Evolutionary conservation across 2,113 vertebrate species (phyloP), one percentile per base, ranked within the genome.

Genomic region (Abramis brama): DNA sequence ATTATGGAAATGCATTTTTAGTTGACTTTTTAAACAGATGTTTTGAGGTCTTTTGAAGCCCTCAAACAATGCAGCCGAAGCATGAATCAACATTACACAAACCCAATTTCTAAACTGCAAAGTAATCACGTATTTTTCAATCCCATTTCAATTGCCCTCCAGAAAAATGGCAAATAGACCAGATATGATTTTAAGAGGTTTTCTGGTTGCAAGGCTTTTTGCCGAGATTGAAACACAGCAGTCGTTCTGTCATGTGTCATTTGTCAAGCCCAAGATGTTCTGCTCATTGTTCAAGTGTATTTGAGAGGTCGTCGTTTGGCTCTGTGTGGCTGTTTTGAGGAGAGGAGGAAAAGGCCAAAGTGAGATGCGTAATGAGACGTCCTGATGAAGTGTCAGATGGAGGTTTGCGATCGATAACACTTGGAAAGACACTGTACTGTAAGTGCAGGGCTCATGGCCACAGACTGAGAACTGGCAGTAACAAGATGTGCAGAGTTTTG

Each of bases 401-500:
- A 82, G 55, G 79, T 52, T 68, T 86, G 55, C 30, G 66, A 76
- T 86, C 43, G 60, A 90, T 85, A 79, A 39, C 64, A 23, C 82
- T 88, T 71, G 74, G 36, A 17, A 79, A 59, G 12, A 21, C 19
- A 12, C 33, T 39, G 17, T 10, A 6, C 68, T 43, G 68, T 71
- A n/a, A 71, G 39, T 23, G 19, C 33, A 71, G 36, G 33, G 68
- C 19, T 23, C 23, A 8, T 13, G 23, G 11, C 43, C 23, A 7
- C 39, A 75, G 71, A 74, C n/a, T 2, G 43, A 47, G 12, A 47
- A 27, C 43, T 50, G 71, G 25, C 71, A 47, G 43, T 3, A 73
- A 43, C 36, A n/a, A 43, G 21, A 13, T 23, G 6, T 23, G 9
- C 19, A 71, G 68, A 73, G 39, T 47, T n/a, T 45, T 25, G n/a